Conservation (phyloP, 1,140 invertebrate species). For the Drosophila lowei region DNA sequence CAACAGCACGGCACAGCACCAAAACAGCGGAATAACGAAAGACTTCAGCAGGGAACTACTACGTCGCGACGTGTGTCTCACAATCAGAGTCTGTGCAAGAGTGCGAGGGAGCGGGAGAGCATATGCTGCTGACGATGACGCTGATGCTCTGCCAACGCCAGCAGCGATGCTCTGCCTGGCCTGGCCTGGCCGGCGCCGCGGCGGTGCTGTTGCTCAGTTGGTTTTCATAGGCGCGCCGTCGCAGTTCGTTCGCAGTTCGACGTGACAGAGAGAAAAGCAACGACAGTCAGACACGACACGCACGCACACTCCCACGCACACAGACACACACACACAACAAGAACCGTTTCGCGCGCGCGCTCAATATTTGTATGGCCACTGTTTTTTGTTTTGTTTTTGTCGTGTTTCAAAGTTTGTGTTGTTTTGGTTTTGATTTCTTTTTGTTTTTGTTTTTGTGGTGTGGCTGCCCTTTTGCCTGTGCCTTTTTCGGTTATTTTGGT, state of each 20-base stretch:
- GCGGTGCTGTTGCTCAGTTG: slow-evolving; percentile 43
- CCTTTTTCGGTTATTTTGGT: slow-evolving; percentile 32
- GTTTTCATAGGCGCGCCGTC: slow-evolving; percentile 63
- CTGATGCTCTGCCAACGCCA: slow-evolving; percentile 6
- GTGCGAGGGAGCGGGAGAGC: slow-evolving; percentile 5
- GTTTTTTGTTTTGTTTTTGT: slow-evolving; percentile 34
- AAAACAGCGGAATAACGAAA: slow-evolving; percentile 41
- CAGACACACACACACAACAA: background rate
- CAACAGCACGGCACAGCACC: too few species aligned
- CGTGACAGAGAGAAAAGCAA: too few species aligned
- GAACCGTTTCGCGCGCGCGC: background rate
- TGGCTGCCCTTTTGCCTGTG: slow-evolving; percentile 43
- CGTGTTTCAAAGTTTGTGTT: slow-evolving; percentile 23
- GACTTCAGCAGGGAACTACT: slow-evolving; percentile 66
- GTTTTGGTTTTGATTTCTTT: slow-evolving; percentile 3
- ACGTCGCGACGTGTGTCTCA: slow-evolving; percentile 47
- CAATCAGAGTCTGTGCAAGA: too few species aligned
- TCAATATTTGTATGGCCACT: background rate
- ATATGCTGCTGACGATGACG: slow-evolving; percentile 18
- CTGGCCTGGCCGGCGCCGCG: background rate
- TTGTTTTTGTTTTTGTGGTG: slow-evolving; percentile 24
- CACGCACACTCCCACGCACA: too few species aligned
- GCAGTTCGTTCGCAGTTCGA: slow-evolving; percentile 63
- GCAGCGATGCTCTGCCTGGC: background rate
- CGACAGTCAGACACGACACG: too few species aligned